Evolutionary conservation across 1,140 invertebrate genomes (phyloP), one percentile per base, ranked within the genome.

Genomic region (Cyphomyrmex costatus): DNA sequence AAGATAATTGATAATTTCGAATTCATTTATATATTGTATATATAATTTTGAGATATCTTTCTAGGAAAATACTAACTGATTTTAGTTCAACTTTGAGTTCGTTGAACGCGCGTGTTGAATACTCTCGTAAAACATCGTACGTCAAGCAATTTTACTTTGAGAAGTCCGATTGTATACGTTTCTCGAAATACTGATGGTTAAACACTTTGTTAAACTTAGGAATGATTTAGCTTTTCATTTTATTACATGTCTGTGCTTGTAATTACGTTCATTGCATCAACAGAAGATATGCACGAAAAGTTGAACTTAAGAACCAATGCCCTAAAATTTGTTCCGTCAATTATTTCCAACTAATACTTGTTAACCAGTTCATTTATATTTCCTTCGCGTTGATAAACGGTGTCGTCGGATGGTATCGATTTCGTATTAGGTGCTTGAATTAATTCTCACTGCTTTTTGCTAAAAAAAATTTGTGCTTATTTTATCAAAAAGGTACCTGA

Each of bases 271-370:
- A 61, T 46, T 77, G 33, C 24, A 46, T 61, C 10, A 78, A 36
- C 19, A 51, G 6, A 21, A 60, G 74, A 78, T 77, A 77, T 78
- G 76, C 56, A 77, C 36, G 58, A 46, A 12, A n/a, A 78, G 19
- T 65, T 24, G 12, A 24, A n/a, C 16, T 3, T 21, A 21, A 65
- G 12, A 78, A 78, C 0, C 7, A 8, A 24, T 33, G 14, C 12
- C 3, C 4, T 14, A 42, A 77, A 27, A 63, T 65, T 49, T 12
- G 5, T 49, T n/a, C 2, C 3, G 42, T 46, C 42, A 65, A 27
- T 19, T 12, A 21, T 10, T 56, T 27, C 0, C 21, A 27, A 61
- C 12, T 21, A 30, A 63, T 30, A 21, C 70, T 73, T 27, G 16
- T 51, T 73, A 4, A n/a, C 2, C 10, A 30, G 5, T 73, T 46